Base-by-base conservation (phyloP, 2,888 invertebrate genomes). In the Diplazon laetatorius region DNA sequence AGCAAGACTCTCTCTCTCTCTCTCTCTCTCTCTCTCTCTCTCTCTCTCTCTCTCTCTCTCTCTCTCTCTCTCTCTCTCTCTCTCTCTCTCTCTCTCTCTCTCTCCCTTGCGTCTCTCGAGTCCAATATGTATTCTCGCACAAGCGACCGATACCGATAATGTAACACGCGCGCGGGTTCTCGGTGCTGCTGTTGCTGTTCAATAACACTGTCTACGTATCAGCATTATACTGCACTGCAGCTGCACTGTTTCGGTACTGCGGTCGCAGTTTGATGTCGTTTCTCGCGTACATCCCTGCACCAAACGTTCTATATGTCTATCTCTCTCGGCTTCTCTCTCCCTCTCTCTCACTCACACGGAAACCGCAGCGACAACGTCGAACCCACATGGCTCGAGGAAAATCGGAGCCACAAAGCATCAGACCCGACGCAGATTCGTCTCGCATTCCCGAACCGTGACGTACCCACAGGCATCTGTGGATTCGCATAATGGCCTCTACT, bases 181-280 rank as follows among this genome's bases (percentile, higher is more conserved):
- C 37, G 55, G 22, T 30, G n/a, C 55, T 8, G 63, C 35, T 62
- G 62, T 30, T 48, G 48, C 42, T 14, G 55, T 55, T 55, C 55
- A 55, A 55, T 55, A 55, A 55, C 55, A 30, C 30, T 14, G 5
- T 10, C n/a, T 9, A 55, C 35, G 55, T 30, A 37, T 57, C 39
- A 66, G 68, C 48, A 66, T 73, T 73, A 48, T 73, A 77, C 73
- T 62, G 77, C 77, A 77, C 48, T 77, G 77, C 77, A 77, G 77
- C 68, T 77, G 68, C 35, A 59, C 68, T 42, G 71, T 55, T 72
- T 65, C 71, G 71, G 63, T 55, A 44, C 68, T 77, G 73, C 50
- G 52, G 60, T 37, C 39, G 22, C 57, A 69, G 63, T 63, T 69
- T 42, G 57, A 55, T 73, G 73, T 68, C 20, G 68, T 25, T 1